Evolutionary conservation across 2,113 vertebrate species (phyloP), one percentile per base, ranked within the genome.

Genomic region (Ammodytes marinus): DNA sequence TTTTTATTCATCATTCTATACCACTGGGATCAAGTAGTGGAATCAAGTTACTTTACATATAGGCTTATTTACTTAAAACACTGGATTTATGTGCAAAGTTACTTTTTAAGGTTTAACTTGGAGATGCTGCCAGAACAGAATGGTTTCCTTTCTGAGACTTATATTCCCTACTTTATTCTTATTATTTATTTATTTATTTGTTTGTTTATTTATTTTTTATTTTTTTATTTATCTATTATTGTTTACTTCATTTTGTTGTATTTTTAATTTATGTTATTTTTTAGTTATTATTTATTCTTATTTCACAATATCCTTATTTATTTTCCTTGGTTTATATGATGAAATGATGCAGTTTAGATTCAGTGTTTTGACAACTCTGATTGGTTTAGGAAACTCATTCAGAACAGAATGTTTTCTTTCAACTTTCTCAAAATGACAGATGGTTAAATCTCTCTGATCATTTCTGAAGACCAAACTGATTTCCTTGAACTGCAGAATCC

Each of bases 341-440:
- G 6, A 43, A 14, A 11, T 8, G 5, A 12, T 35, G 63, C 6
- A 27, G 45, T 15, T 65, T 14, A 2, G 13, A 35, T 19, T 1
- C n/a, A 45, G 10, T 5, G 3, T 47, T 27, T 46, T 5, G 4
- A 2, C 12, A 17, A 5, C 27, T 47, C 40, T 65, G 50, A 64
- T 64, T 65, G 49, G 50, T 75, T 47, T 4, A 13, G 10, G 4
- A n/a, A 49, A 76, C 57, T 8, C 27, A 47, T 59, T 46, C 40
- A 54, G 2, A 35, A 66, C 46, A 61, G 65, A 83, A 73, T 83
- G 83, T 85, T 89, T 87, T 69, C 65, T 80, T 83, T 85, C 12
- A 72, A 85, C 35, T 59, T 45, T 42, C 35, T 65, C 8, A 81
- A 19, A 35, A n/a, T 13, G 12, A 7, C 8, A 19, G 14, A 15